Percentiles rank a stretch among this genome's conserved stretches.
These are phyloP conservation scores for Amphiprion clarkii DNA, from an alignment of 2,797 vertebrate species.

Conservation along the genomic window DNA sequence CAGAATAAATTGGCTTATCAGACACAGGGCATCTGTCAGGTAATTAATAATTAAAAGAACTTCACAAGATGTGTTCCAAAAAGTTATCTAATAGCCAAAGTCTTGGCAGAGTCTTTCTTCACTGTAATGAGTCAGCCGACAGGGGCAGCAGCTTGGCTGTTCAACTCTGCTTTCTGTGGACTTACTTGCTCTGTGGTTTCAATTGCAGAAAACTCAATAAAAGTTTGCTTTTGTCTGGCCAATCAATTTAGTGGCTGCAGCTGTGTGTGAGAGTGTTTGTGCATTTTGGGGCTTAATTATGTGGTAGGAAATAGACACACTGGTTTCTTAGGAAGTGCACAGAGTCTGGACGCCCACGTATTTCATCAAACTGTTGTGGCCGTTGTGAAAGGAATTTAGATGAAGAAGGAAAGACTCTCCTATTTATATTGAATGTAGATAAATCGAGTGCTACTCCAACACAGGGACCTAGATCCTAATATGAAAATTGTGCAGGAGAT, in stretches of 20 bases:
- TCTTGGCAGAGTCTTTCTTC: slow-evolving; percentile 53
- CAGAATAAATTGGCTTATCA: slow-evolving; percentile 66
- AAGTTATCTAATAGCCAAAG: slow-evolving; percentile 57
- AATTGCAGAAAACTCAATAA: slow-evolving; percentile 18
- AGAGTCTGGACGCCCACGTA: background rate
- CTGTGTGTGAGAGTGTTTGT: slow-evolving; percentile 8
- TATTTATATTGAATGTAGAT: background rate
- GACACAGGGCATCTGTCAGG: slow-evolving; percentile 61
- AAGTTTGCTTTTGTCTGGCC: slow-evolving; percentile 9
- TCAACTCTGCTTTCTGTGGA: slow-evolving; percentile 28
- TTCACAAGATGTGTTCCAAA: slow-evolving; percentile 55
- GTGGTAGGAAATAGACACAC: background rate
- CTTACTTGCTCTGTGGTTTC: slow-evolving; percentile 5
- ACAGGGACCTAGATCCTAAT: background rate
- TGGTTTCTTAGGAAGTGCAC: background rate
- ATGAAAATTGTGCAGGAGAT: background rate
- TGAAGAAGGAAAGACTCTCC: too few species aligned
- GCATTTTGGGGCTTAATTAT: slow-evolving; percentile 12
- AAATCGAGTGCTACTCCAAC: slow-evolving; percentile 1
- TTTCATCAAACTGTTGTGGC: background rate
- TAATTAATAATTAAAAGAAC: slow-evolving; percentile 67
- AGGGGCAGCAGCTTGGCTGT: slow-evolving; percentile 19
- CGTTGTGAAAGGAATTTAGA: slow-evolving; percentile 1
- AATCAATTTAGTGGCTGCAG: slow-evolving; percentile 23
- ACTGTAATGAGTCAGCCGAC: slow-evolving; percentile 63